Conservation (phyloP, 2,888 invertebrate genomes). For the Limnephilus lunatus region DNA sequence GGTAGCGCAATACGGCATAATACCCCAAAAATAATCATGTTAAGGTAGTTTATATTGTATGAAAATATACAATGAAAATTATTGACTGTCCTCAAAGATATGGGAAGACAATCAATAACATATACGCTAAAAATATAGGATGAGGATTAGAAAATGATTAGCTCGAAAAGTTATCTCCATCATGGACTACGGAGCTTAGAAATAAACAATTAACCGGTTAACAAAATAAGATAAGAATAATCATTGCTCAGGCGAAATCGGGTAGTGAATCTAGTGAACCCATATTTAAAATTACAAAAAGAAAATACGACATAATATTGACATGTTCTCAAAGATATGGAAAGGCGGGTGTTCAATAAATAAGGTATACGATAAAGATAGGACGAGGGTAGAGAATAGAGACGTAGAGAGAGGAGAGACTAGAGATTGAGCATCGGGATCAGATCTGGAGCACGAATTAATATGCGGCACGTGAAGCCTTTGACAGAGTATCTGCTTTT, state of each 20-base stretch:
- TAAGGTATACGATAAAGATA: background rate
- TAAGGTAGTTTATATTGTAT: too few species aligned
- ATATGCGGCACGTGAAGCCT: constrained; percentile 47
- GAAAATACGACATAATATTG: background rate
- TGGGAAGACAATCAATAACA: too few species aligned
- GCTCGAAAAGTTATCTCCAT: too few species aligned
- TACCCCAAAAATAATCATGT: too few species aligned
- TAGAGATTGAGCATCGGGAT: background rate
- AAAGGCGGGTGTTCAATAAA: background rate
- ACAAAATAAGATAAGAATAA: too few species aligned
- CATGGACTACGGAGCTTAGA: too few species aligned
- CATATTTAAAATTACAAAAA: background rate
- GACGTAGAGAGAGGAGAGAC: too few species aligned
- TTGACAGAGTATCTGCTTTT: constrained; percentile 50
- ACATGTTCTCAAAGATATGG: background rate
- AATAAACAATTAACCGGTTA: too few species aligned
- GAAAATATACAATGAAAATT: background rate
- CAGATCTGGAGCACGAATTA: constrained; percentile 41
- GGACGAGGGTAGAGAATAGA: background rate
- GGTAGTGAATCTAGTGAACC: too few species aligned
- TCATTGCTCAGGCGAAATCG: too few species aligned
- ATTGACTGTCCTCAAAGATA: background rate
- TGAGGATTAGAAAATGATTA: background rate
- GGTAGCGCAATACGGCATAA: too few species aligned
- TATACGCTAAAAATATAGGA: background rate